Evolutionary conservation across 2,888 invertebrate species (phyloP).

Genomic region (Gordius sp.): DNA sequence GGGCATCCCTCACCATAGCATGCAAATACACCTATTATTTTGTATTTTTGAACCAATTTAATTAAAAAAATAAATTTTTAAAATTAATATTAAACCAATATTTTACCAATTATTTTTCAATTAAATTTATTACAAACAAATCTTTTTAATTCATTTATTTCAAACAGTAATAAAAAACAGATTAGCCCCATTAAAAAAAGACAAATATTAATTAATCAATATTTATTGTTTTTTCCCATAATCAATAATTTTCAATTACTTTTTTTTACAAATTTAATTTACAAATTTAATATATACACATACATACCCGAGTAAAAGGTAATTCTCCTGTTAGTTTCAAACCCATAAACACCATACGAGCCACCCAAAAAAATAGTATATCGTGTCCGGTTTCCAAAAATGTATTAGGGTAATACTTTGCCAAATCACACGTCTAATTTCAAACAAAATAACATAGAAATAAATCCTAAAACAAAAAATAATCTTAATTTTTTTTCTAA

Average conservation of each 20-base stretch:
- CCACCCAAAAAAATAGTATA: slow-evolving; percentile 97
- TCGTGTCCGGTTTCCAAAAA: slow-evolving; percentile 83
- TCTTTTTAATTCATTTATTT: background rate
- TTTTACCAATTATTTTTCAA: background rate
- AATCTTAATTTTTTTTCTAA: slow-evolving; percentile 15
- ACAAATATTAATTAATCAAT: background rate
- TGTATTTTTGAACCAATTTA: background rate
- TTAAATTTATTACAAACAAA: no score
- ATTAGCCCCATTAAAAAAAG: background rate
- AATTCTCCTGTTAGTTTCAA: slow-evolving; percentile 58
- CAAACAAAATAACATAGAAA: slow-evolving; percentile 25
- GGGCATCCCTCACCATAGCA: slow-evolving; percentile 84
- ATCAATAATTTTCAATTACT: background rate
- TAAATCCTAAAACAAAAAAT: background rate
- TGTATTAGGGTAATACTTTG: slow-evolving; percentile 64
- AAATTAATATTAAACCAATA: slow-evolving; percentile 16
- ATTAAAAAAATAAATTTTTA: slow-evolving; percentile 16
- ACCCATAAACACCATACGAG: slow-evolving; percentile 92
- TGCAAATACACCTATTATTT: slow-evolving; percentile 52
- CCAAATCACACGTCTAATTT: slow-evolving; percentile 40
- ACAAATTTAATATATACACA: no score
- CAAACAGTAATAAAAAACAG: background rate
- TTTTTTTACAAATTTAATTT: no score
- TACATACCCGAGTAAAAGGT: slow-evolving; percentile 46
- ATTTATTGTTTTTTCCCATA: background rate